Base-by-base conservation (phyloP, 2,113 vertebrate genomes). In the Alethe castanea region DNA sequence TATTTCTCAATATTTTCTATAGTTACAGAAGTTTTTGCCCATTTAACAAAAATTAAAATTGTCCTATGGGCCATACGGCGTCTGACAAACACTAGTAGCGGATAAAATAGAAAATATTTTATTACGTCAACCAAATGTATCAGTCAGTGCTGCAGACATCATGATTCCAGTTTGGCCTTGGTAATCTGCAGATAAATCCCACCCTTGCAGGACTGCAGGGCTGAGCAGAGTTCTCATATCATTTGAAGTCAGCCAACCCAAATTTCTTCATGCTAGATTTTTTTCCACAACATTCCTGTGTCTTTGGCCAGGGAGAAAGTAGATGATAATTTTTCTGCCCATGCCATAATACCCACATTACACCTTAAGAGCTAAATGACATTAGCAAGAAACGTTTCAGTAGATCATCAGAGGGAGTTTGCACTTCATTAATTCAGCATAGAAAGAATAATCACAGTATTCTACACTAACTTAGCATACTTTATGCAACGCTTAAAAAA, bases 381-480 rank as follows among this genome's bases (percentile, higher is more conserved):
- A 86, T n/a, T 45, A 92, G 16, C 38, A 89, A 67, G 80, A 91
- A 83, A 73, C 35, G 24, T 78, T 91, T 73, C 40, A 84, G 42
- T 45, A 47, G 56, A 52, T 81, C 73, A 94, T 86, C 80, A 94
- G 40, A 62, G 26, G 47, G 38, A 91, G 85, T 66, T 83, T 86
- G 54, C 42, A 62, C 50, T 89, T 77, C 80, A 94, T 71, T 95
- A 89, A 78, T 91, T 86, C 89, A 83, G 72, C 54, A 84, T 8
- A 89, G 52, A 72, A 86, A 78, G 50, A 81, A 66, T 50, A 81
- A 73, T 70, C 73, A 52, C 15, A 54, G 38, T 62, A 77, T 84
- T 57, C 54, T 50, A 79, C 28, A 73, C 72, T 52, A 82, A 82
- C 6, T 50, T 26, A 38, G 35, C 28, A 62, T 88, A 50, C 52